A percentile compares a stretch with the other conserved stretches of the same genome.
Evolutionary conservation across 2,113 vertebrate species (phyloP).

Genomic region (Microtus pennsylvanicus): DNA sequence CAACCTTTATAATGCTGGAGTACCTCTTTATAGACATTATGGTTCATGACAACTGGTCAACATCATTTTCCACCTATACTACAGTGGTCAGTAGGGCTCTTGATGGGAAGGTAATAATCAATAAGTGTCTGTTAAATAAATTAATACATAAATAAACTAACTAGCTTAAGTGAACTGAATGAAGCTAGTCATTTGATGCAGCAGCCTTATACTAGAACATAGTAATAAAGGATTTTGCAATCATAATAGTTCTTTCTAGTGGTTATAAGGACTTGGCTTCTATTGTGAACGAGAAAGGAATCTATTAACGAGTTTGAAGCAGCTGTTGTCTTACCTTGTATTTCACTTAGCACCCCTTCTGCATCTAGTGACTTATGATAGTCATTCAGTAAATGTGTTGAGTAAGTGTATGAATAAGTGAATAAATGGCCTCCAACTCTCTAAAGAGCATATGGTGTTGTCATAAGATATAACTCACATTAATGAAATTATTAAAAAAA

Average conservation of each 20-base stretch:
- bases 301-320: not conserved
- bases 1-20: slow-evolving; percentile 19
- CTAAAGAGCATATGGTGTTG: not conserved
- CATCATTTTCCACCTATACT: slow-evolving; percentile 12
- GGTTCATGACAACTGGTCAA: not conserved
- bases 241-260: not conserved
- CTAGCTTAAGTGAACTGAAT: slow-evolving; percentile 7
- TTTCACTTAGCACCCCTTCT: not conserved
- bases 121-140: slow-evolving; percentile 1
- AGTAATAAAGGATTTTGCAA: not conserved
- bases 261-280: slow-evolving; percentile 1
- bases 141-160: not conserved
- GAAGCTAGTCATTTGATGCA: not conserved
- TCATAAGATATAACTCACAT: slow-evolving; percentile 12
- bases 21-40: not conserved
- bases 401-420: not conserved
- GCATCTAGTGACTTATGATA: not conserved
- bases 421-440: slow-evolving; percentile 19
- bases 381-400: slow-evolving; percentile 15
- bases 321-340: not conserved
- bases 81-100: not conserved
- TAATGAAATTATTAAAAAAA: slow-evolving; percentile 33
- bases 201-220: not conserved
- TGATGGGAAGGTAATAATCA: not conserved
- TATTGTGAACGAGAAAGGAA: not conserved